Evolutionary conservation across 2,113 vertebrate species (phyloP).

Genomic region (Channa maculata): DNA sequence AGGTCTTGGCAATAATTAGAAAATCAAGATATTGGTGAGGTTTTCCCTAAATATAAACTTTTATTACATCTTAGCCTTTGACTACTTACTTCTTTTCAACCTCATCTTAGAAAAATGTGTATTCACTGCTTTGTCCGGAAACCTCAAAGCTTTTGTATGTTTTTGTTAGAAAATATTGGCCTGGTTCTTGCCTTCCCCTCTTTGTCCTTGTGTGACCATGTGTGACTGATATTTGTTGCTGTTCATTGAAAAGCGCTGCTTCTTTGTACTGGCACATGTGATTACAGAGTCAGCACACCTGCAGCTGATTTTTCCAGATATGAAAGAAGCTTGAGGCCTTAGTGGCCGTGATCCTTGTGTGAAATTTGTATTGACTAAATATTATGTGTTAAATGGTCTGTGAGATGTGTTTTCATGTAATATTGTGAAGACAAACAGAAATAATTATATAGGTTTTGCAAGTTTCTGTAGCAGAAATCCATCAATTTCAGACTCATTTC

Average conservation of each 20-base stretch:
- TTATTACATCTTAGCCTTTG: too few relatives aligned
- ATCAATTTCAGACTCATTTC: slow-evolving; percentile 9
- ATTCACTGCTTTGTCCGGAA: not conserved
- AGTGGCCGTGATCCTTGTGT: not conserved
- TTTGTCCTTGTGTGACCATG: not conserved
- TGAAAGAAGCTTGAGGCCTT: not conserved
- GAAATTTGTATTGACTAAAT: slow-evolving; percentile 1
- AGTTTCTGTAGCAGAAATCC: not conserved
- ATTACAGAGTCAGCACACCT: slow-evolving; percentile 3
- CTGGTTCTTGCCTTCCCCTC: not conserved
- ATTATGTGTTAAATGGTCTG: slow-evolving; percentile 15
- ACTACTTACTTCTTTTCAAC: not conserved
- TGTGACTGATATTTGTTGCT: not conserved
- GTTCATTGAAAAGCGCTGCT: not conserved
- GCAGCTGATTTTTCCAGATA: slow-evolving; percentile 3
- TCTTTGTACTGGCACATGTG: not conserved
- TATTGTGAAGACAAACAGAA: slow-evolving; percentile 4
- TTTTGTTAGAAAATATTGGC: not conserved
- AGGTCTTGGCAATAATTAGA: not conserved
- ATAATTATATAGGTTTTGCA: not conserved
- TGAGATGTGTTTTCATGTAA: not conserved
- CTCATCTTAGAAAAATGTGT: too few relatives aligned
- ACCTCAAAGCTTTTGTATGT: not conserved
- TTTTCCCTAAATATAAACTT: too few relatives aligned
- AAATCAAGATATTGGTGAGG: too few relatives aligned